A percentile compares a stretch with the other conserved stretches of the same genome.
These are phyloP conservation scores for Lottia scabra DNA, from an alignment of 2,888 invertebrate species.

Conservation along the genomic window DNA sequence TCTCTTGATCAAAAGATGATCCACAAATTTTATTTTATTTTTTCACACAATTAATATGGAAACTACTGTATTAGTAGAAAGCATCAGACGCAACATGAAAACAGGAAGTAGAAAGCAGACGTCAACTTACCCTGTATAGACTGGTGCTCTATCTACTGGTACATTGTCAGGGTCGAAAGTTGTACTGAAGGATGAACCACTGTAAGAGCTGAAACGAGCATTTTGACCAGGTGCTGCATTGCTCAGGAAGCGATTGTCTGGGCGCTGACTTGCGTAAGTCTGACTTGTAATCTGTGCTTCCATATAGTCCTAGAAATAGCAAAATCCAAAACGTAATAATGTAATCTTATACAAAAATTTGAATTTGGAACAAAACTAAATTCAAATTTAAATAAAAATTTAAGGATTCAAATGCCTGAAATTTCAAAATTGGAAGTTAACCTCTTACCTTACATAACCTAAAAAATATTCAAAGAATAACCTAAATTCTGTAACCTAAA, in stretches of 20 bases:
- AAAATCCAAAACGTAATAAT: neutral
- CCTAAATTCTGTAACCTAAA: no score
- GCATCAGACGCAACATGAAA: no score
- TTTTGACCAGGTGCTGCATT: slow-evolving; percentile 39
- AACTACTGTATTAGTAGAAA: no score
- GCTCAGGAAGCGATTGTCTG: slow-evolving; percentile 40
- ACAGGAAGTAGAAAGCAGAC: no score
- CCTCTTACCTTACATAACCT: no score
- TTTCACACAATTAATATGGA: no score
- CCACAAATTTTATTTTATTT: no score
- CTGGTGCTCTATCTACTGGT: slow-evolving; percentile 73
- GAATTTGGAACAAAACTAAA: neutral
- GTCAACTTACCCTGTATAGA: slow-evolving; percentile 73
- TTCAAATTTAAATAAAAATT: no score
- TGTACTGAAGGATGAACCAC: slow-evolving; percentile 65
- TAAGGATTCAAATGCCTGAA: no score
- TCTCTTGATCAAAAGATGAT: no score
- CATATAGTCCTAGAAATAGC: slow-evolving; percentile 53
- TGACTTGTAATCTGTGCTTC: slow-evolving; percentile 58
- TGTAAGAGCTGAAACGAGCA: slow-evolving; percentile 62
- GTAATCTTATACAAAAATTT: neutral
- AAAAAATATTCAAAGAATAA: no score
- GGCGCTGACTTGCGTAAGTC: slow-evolving; percentile 42
- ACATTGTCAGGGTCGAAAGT: slow-evolving; percentile 76
- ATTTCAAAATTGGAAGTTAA: no score